phyloP scores from a whole-genome alignment of 2,888 invertebrate species.

The Caradrina clavipalpis region DNA sequence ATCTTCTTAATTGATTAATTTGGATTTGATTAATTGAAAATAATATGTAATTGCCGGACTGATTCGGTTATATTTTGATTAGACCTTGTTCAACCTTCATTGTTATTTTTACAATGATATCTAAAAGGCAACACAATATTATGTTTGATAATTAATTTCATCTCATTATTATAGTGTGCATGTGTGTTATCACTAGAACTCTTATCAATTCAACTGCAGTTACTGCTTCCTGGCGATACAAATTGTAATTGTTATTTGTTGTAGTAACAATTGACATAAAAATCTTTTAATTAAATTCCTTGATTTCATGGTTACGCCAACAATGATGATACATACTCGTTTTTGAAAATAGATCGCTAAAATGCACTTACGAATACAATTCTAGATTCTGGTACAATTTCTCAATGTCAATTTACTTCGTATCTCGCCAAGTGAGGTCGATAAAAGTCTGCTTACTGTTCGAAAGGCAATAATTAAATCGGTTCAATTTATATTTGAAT shows the following conservation, averaged over 20 bases:
- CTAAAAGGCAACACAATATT: background rate
- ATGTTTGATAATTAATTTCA: conserved; percentile 10
- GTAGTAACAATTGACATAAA: background rate
- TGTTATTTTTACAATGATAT: background rate
- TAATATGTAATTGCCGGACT: background rate
- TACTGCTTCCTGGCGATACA: conserved; percentile 7
- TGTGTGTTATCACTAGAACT: conserved; percentile 14
- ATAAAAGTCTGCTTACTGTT: conserved; percentile 11
- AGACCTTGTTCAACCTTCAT: conserved; percentile 1
- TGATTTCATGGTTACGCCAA: background rate
- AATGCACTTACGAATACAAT: background rate
- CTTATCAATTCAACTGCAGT: conserved; percentile 27
- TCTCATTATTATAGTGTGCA: conserved; percentile 3
- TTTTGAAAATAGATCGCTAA: background rate
- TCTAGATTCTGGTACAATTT: background rate
- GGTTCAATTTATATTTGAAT: conserved; percentile 42
- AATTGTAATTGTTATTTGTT: background rate
- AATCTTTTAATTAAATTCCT: too few relatives aligned
- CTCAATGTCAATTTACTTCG: conserved; percentile 29
- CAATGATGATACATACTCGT: background rate
- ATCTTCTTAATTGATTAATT: conserved; percentile 14
- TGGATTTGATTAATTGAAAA: conserved; percentile 10
- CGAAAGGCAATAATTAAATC: conserved; percentile 32
- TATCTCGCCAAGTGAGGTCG: conserved; percentile 26
- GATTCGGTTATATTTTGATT: conserved; percentile 2